Conservation (phyloP, 2,797 vertebrate genomes). For the Lacerta agilis region DNA sequence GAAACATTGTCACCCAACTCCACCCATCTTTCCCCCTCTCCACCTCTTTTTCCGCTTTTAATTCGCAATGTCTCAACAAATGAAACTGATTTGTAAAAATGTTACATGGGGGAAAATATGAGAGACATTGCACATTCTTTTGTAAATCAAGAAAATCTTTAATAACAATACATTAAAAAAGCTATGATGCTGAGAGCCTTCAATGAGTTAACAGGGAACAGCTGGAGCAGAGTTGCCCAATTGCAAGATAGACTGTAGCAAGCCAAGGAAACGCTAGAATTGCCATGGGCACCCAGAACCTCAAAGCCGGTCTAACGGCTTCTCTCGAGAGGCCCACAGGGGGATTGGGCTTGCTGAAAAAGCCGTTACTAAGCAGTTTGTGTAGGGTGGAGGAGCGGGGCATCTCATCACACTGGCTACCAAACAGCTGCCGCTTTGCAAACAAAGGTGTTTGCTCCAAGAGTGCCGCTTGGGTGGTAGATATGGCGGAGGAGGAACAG, state of each 20-base stretch:
- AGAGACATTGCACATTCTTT: too few species aligned
- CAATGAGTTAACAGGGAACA: conserved; percentile 4
- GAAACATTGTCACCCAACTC: too few species aligned
- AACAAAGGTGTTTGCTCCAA: not conserved
- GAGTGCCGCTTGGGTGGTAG: not conserved
- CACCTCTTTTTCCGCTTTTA: too few species aligned
- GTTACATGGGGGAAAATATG: too few species aligned
- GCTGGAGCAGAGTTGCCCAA: not conserved
- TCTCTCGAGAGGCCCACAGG: not conserved
- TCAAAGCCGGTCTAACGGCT: conserved; percentile 40
- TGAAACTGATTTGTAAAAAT: too few species aligned
- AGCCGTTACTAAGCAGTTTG: conserved; percentile 7
- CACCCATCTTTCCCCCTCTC: too few species aligned
- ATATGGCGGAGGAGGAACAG: not conserved
- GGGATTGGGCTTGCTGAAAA: not conserved
- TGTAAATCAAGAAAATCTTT: too few species aligned
- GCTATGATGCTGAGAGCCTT: not conserved
- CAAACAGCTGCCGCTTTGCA: not conserved
- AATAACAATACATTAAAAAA: not conserved
- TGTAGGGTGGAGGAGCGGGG: not conserved
- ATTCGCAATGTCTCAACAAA: too few species aligned
- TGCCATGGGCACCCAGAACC: not conserved
- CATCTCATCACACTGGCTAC: not conserved
- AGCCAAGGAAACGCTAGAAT: not conserved
- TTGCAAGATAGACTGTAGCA: not conserved